Conservation (phyloP, 2,797 vertebrate species). For the Masticophis lateralis region DNA sequence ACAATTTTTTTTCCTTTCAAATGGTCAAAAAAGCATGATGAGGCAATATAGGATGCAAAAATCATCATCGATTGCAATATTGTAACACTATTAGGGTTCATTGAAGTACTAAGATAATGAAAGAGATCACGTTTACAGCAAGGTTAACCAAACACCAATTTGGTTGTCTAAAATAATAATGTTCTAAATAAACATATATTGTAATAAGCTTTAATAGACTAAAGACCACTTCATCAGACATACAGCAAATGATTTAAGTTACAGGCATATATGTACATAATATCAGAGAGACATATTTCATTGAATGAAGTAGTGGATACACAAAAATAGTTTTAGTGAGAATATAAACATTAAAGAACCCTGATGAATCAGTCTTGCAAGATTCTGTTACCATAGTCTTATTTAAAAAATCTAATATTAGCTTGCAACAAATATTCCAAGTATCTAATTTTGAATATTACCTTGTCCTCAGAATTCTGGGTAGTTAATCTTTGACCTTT, state of each 20-base stretch:
- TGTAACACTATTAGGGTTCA: neutral
- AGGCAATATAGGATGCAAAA: neutral
- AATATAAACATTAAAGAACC: neutral
- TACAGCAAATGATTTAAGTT: neutral
- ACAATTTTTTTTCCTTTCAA: neutral
- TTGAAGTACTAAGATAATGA: neutral
- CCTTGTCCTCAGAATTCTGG: constrained; percentile 70
- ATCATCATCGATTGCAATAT: neutral
- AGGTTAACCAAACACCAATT: neutral
- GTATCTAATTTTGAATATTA: constrained; percentile 73
- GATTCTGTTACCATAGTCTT: neutral
- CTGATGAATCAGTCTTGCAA: neutral
- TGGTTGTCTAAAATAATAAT: neutral
- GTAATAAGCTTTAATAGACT: neutral
- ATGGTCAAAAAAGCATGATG: neutral
- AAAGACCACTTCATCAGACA: neutral
- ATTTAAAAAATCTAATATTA: neutral
- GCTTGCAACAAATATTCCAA: constrained; percentile 71
- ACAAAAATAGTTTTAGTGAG: neutral
- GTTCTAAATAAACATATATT: neutral
- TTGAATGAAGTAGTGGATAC: neutral
- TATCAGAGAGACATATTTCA: neutral
- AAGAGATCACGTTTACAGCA: neutral
- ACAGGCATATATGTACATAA: neutral
- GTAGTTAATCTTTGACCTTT: constrained; percentile 74